These are phyloP conservation scores for Champsocephalus esox DNA, from an alignment of 2,797 vertebrate genomes.

Conservation along the genomic window DNA sequence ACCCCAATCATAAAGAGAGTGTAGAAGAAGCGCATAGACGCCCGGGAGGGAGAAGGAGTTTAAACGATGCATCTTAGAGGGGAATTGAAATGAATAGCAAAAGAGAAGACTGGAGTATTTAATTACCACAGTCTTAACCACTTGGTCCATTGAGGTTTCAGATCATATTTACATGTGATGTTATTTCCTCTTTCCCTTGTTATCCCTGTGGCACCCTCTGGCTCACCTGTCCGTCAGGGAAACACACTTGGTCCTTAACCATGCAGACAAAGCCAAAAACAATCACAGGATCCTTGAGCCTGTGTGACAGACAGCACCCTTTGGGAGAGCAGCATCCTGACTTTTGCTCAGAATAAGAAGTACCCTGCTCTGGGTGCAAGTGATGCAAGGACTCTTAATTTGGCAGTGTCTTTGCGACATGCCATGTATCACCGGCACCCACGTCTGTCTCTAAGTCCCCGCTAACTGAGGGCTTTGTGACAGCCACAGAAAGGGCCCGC, in stretches of 20 bases:
- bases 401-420: slow-evolving; percentile 54
- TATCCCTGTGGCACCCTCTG: slow-evolving; percentile 33
- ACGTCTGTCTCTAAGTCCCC: slow-evolving; percentile 54
- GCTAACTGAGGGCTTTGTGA: slow-evolving; percentile 67
- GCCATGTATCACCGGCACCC: slow-evolving; percentile 40
- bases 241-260: slow-evolving; percentile 56
- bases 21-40: slow-evolving; percentile 32
- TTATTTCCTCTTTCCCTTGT: slow-evolving; percentile 51
- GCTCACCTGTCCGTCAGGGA: slow-evolving; percentile 58
- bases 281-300: slow-evolving; percentile 57
- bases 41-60: slow-evolving; percentile 42
- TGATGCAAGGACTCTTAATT: slow-evolving; percentile 66
- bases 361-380: slow-evolving; percentile 50
- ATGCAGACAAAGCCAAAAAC: slow-evolving; percentile 37
- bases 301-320: slow-evolving; percentile 55
- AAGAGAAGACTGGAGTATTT: slow-evolving; percentile 59
- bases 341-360: slow-evolving; percentile 60
- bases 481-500: slow-evolving; percentile 59
- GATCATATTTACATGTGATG: slow-evolving; percentile 67
- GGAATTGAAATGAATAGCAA: slow-evolving; percentile 65
- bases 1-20: slow-evolving; percentile 58
- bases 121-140: slow-evolving; percentile 54
- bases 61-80: slow-evolving; percentile 49
- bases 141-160: slow-evolving; percentile 38
- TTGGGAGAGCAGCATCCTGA: slow-evolving; percentile 39